A percentile compares a stretch with the other conserved stretches of the same genome.
Evolutionary conservation across 1,140 invertebrate species (phyloP).

Genomic region (Drosophila repleta): DNA sequence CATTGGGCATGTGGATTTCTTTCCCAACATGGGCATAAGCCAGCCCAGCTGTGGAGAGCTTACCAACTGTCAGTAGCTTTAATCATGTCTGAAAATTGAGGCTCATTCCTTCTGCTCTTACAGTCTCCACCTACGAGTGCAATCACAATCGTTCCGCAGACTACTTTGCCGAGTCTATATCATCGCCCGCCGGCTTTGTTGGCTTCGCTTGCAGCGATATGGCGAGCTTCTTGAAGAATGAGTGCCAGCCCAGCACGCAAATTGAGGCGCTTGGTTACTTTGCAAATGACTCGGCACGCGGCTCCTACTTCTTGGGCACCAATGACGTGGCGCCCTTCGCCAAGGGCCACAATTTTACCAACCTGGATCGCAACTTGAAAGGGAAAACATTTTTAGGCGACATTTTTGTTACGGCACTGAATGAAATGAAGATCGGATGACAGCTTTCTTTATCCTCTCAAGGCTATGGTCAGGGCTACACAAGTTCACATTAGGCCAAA

Average conservation of each 20-base stretch:
- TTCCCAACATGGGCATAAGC: constrained; percentile 28
- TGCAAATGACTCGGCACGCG: constrained; percentile 17
- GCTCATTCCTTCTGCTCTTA: background rate
- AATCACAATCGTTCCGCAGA: constrained; percentile 10
- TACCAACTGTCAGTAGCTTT: constrained; percentile 2
- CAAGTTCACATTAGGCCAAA: too few relatives aligned
- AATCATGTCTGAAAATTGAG: background rate
- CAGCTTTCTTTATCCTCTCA: too few relatives aligned
- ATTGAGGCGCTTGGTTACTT: constrained; percentile 27
- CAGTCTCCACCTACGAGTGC: constrained; percentile 8
- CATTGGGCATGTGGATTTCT: constrained; percentile 50
- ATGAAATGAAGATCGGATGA: too few relatives aligned
- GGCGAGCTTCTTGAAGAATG: background rate
- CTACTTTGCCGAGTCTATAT: constrained; percentile 21
- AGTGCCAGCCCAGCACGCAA: background rate
- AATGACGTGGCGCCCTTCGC: constrained; percentile 17
- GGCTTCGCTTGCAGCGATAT: constrained; percentile 12
- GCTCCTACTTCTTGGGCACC: constrained; percentile 40
- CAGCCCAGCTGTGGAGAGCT: constrained; percentile 46
- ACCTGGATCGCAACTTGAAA: constrained; percentile 13
- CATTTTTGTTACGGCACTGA: background rate
- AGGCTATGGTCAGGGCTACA: too few relatives aligned
- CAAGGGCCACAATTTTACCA: constrained; percentile 2
- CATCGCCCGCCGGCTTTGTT: background rate
- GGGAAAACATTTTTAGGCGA: constrained; percentile 28